Conservation (phyloP, 2,113 vertebrate genomes). For the Cichladusa arquata region DNA sequence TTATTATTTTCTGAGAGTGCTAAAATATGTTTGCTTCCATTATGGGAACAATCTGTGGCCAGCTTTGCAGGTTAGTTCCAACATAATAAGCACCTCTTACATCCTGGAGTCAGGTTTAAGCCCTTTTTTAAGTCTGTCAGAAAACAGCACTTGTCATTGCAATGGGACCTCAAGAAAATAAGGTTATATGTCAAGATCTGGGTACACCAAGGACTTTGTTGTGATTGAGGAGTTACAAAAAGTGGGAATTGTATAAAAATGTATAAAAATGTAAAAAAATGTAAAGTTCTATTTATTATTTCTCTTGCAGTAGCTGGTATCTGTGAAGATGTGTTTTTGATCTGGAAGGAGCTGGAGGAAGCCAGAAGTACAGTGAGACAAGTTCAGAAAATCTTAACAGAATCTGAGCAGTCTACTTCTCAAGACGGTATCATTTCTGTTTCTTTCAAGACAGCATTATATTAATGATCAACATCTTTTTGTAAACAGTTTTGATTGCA, state of each 20-base stretch:
- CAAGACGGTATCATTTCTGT: conserved; percentile 2
- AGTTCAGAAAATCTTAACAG: conserved; percentile 66
- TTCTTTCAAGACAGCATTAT: neutral
- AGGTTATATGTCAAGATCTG: neutral
- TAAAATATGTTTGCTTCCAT: neutral
- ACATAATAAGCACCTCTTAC: neutral
- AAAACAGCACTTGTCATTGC: neutral
- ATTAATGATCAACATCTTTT: neutral
- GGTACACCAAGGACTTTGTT: neutral
- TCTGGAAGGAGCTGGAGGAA: conserved; percentile 81
- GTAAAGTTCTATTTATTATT: neutral
- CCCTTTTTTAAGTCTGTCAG: neutral
- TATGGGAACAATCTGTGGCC: neutral
- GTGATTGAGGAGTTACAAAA: neutral
- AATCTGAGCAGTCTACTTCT: neutral
- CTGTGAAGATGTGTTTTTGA: conserved; percentile 79
- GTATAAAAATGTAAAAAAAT: neutral
- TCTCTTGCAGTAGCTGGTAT: conserved; percentile 70
- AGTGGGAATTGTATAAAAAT: neutral
- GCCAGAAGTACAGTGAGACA: conserved; percentile 66
- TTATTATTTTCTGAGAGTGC: neutral
- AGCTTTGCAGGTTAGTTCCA: neutral
- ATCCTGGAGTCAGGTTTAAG: neutral
- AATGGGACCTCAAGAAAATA: neutral
- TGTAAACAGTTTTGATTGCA: neutral